Conservation (phyloP, 2,797 vertebrate genomes). For the Bradypodion pumilum region DNA sequence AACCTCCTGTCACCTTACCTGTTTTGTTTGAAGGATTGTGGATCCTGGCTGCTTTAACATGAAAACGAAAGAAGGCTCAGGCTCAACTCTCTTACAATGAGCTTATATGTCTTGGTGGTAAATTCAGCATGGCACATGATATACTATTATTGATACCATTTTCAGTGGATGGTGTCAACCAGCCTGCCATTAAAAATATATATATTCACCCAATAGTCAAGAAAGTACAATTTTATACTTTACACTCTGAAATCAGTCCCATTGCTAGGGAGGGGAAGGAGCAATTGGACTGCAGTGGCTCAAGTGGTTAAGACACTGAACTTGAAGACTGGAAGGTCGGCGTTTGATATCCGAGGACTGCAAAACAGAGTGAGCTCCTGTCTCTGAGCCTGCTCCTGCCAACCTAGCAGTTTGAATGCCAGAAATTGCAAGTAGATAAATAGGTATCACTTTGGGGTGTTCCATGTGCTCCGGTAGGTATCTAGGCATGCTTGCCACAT, state of each 20-base stretch:
- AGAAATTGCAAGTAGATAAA: too few relatives aligned
- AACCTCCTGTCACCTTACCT: constrained; percentile 81
- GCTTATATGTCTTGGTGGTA: constrained; percentile 71
- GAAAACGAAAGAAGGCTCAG: constrained; percentile 73
- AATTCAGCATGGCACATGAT: constrained; percentile 72
- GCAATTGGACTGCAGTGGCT: too few relatives aligned
- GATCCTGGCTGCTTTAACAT: constrained; percentile 71
- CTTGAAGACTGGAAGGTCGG: too few relatives aligned
- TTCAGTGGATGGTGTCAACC: constrained; percentile 73
- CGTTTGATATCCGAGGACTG: too few relatives aligned
- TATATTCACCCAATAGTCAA: constrained; percentile 40
- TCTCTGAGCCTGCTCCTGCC: too few relatives aligned
- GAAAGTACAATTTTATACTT: constrained; percentile 9
- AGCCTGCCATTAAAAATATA: constrained; percentile 53
- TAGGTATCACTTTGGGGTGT: too few relatives aligned
- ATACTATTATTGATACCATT: constrained; percentile 69
- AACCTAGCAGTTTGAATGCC: too few relatives aligned
- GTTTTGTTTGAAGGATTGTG: constrained; percentile 79
- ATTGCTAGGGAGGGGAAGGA: background rate
- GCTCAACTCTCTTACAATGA: constrained; percentile 74
- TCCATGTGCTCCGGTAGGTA: too few relatives aligned
- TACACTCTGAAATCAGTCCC: background rate
- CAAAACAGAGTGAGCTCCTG: too few relatives aligned
- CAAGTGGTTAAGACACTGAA: too few relatives aligned
- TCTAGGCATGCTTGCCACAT: too few relatives aligned